These are phyloP conservation scores for Oxyteleia sp. DNA, from an alignment of 2,888 invertebrate genomes.

Conservation along the genomic window DNA sequence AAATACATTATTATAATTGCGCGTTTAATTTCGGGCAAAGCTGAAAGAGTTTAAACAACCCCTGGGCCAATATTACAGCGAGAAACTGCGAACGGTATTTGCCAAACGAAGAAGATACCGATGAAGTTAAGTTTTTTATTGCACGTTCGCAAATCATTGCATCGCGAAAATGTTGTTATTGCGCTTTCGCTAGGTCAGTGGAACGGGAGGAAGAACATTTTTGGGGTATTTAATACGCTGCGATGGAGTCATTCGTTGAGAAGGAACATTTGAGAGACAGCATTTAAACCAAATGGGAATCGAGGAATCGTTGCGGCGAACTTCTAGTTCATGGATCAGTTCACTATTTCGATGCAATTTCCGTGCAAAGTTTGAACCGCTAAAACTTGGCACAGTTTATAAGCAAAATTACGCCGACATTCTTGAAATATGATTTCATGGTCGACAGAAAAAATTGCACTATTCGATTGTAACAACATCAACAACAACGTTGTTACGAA, in stretches of 20 bases:
- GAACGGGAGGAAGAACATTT: slow-evolving; percentile 6
- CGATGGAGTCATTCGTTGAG: slow-evolving; percentile 7
- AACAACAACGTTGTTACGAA: not conserved
- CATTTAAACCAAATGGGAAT: slow-evolving; percentile 54
- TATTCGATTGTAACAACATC: not conserved
- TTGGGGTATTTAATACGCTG: not conserved
- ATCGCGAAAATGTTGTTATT: not conserved
- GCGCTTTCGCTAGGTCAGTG: not conserved
- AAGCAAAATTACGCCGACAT: slow-evolving; percentile 19
- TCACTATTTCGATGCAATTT: slow-evolving; percentile 48
- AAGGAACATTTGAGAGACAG: slow-evolving; percentile 41
- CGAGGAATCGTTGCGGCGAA: slow-evolving; percentile 45
- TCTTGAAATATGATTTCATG: slow-evolving; percentile 8
- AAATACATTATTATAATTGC: slow-evolving; percentile 19
- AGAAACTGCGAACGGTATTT: not conserved
- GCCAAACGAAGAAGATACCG: no score
- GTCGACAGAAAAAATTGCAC: not conserved
- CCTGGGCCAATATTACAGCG: slow-evolving; percentile 9
- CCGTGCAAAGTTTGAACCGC: slow-evolving; percentile 37
- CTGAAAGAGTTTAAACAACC: slow-evolving; percentile 9
- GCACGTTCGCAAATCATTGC: slow-evolving; percentile 2
- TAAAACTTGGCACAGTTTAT: slow-evolving; percentile 41
- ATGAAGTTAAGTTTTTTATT: slow-evolving; percentile 11
- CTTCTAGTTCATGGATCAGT: slow-evolving; percentile 45
- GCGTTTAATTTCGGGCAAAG: slow-evolving; percentile 17